phyloP scores from a whole-genome alignment of 2,797 vertebrate species.

The Anguilla marmorata region DNA sequence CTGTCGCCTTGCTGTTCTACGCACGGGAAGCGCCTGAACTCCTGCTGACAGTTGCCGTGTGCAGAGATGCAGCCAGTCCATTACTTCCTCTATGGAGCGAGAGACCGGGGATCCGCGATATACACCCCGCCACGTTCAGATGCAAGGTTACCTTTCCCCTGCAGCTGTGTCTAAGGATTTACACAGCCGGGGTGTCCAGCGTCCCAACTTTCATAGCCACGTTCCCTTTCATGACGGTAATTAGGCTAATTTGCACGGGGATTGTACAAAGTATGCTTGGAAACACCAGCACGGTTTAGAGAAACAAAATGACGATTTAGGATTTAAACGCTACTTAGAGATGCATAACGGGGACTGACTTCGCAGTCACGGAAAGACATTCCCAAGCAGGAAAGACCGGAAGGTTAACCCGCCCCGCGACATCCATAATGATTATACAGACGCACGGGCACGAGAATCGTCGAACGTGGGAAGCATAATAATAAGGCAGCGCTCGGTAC shows the following conservation, averaged over 20 bases:
- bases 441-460: background rate
- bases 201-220: background rate
- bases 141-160: slow-evolving; percentile 12
- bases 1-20: too few relatives aligned
- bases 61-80: slow-evolving; percentile 1
- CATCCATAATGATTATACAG: background rate
- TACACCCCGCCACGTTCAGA: background rate
- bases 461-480: background rate
- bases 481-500: background rate
- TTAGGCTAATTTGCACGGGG: slow-evolving; percentile 16
- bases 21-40: too few relatives aligned
- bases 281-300: background rate
- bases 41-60: background rate
- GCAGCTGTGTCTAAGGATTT: slow-evolving; percentile 19
- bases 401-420: background rate
- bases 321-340: background rate
- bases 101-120: background rate
- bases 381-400: background rate
- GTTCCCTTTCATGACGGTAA: slow-evolving; percentile 2
- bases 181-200: background rate
- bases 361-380: background rate
- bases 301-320: background rate
- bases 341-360: background rate
- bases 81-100: background rate
- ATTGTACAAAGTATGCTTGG: background rate